Percentiles rank a stretch among this genome's conserved stretches.
Conservation (phyloP, 2,888 invertebrate genomes). For the Thecophora atra region DNA sequence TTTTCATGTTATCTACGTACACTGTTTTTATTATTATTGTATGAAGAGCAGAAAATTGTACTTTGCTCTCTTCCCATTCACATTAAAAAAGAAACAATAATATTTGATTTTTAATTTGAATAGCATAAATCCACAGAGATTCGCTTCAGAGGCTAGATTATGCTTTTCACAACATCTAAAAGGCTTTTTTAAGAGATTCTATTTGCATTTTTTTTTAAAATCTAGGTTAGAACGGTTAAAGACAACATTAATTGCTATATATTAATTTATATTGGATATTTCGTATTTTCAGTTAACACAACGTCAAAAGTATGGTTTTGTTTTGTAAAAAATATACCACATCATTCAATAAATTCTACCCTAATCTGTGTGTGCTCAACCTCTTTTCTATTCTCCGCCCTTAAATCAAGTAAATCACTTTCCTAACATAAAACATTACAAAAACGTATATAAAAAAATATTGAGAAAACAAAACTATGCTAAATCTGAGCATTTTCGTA, state of each 20-base stretch:
- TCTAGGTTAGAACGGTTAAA: not conserved
- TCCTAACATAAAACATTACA: conserved; percentile 15
- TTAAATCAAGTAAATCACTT: not conserved
- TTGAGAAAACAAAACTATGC: conserved; percentile 16
- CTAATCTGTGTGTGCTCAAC: not conserved
- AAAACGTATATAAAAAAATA: conserved; percentile 24
- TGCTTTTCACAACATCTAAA: no score
- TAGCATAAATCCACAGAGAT: no score
- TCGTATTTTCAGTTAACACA: not conserved
- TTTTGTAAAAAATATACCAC: conserved; percentile 11
- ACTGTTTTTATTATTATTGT: no score
- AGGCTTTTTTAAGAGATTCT: no score
- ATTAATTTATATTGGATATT: not conserved
- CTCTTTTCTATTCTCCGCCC: no score
- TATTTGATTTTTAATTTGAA: no score
- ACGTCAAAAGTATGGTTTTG: conserved; percentile 17
- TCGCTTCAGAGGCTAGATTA: no score
- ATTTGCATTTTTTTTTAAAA: no score
- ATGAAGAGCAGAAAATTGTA: no score
- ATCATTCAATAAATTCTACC: not conserved
- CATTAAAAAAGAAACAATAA: no score
- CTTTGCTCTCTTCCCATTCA: no score
- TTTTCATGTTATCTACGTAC: no score
- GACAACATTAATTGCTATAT: not conserved
- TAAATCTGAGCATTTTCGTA: conserved; percentile 20